phyloP scores from a whole-genome alignment of 2,888 invertebrate species.

The Norana najaformis region DNA sequence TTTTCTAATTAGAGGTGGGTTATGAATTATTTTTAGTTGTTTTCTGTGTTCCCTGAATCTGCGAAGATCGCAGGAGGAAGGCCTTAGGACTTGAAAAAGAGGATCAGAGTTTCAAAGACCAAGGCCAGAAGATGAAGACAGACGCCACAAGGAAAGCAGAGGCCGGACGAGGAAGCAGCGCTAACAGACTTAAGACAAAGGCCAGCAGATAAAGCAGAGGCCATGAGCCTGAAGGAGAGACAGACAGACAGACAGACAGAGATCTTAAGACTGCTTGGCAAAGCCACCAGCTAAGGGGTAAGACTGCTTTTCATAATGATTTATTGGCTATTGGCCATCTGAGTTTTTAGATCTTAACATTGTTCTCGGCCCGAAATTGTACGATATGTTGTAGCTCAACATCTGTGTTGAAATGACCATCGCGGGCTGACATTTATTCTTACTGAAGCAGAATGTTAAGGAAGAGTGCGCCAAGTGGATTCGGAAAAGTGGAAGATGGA shows the following conservation, averaged over 20 bases:
- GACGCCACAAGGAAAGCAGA: background rate
- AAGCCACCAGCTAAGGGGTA: background rate
- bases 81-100: too few relatives aligned
- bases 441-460: constrained; percentile 2
- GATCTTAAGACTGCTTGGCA: too few relatives aligned
- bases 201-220: background rate
- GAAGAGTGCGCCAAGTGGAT: background rate
- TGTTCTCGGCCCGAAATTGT: too few relatives aligned
- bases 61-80: too few relatives aligned
- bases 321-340: too few relatives aligned
- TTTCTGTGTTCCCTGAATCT: too few relatives aligned
- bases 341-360: background rate
- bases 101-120: too few relatives aligned
- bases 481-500: background rate
- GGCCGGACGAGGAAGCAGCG: background rate
- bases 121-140: too few relatives aligned
- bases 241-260: background rate
- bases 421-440: background rate
- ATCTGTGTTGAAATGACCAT: background rate
- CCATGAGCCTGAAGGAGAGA: background rate
- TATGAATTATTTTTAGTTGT: too few relatives aligned
- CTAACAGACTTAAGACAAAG: too few relatives aligned
- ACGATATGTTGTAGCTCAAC: background rate
- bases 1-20: too few relatives aligned
- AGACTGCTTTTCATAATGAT: background rate